Conservation (phyloP, 2,797 vertebrate genomes). For the Tragelaphus oryx region DNA sequence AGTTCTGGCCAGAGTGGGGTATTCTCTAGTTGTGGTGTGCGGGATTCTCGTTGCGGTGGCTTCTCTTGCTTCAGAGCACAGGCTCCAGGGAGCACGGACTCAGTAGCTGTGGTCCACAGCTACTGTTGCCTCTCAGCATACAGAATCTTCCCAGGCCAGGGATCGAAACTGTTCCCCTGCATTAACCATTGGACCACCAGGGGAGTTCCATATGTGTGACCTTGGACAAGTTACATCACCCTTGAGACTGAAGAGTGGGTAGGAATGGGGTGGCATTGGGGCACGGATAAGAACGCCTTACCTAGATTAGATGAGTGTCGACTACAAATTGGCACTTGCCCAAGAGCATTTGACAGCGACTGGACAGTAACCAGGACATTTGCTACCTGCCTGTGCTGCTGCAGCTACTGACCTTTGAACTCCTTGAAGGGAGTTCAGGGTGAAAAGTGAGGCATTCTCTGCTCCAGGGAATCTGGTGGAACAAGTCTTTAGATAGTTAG, state of each 20-base stretch:
- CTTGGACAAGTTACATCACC: neutral
- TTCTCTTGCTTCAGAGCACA: neutral
- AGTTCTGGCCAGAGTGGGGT: neutral
- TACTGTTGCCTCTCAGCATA: neutral
- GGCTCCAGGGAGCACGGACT: neutral
- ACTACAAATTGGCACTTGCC: neutral
- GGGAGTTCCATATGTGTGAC: neutral
- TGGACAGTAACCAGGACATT: neutral
- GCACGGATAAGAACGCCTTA: neutral
- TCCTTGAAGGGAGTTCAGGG: neutral
- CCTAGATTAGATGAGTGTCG: neutral
- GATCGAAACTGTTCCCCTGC: neutral
- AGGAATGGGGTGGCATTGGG: no score
- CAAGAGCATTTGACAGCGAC: neutral
- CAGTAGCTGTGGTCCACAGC: accelerated
- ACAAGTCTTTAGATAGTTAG: neutral
- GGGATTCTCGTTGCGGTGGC: accelerated
- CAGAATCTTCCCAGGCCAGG: neutral
- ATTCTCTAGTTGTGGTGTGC: accelerated
- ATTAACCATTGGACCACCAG: neutral
- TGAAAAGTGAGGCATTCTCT: neutral
- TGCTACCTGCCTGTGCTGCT: neutral
- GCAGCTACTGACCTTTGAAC: neutral
- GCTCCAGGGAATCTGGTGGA: neutral
- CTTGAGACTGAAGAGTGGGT: neutral